Evolutionary conservation across 2,113 vertebrate genomes (phyloP).

Genomic region (Chaenogobius annularis): DNA sequence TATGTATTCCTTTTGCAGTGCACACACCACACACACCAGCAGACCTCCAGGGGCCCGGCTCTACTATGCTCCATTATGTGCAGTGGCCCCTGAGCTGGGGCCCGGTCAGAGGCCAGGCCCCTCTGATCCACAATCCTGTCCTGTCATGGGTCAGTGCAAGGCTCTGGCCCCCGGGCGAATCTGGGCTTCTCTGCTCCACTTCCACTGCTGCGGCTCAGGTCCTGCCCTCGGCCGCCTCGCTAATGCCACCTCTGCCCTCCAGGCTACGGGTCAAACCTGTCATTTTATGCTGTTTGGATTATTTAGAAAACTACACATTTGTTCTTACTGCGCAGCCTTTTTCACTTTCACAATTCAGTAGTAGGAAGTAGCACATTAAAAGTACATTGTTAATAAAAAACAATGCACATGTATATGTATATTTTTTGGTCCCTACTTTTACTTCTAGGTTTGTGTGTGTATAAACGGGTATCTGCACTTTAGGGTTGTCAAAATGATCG

Average conservation of each 20-base stretch:
- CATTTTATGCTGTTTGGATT: not conserved
- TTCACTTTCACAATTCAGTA: not conserved
- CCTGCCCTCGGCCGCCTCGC: conserved; percentile 36
- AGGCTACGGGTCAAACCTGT: conserved; percentile 80
- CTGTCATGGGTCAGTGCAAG: conserved; percentile 90
- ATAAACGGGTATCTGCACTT: too few species aligned
- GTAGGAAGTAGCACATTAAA: not conserved
- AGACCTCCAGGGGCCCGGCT: conserved; percentile 47
- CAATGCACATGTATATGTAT: not conserved
- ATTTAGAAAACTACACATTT: not conserved
- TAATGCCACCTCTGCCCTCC: conserved; percentile 68
- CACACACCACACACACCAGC: not conserved
- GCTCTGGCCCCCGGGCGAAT: conserved; percentile 76
- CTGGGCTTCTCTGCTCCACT: conserved; percentile 63
- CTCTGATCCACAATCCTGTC: conserved; percentile 85
- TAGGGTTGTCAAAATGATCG: too few species aligned
- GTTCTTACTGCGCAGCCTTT: not conserved
- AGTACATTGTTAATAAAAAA: not conserved
- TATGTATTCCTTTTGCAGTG: not conserved
- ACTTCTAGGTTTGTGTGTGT: too few species aligned
- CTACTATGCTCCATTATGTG: conserved; percentile 70
- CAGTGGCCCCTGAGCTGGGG: conserved; percentile 68
- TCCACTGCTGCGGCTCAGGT: conserved; percentile 69
- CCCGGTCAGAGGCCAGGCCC: conserved; percentile 80
- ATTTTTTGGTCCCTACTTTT: too few species aligned